These are phyloP conservation scores for Stichopus chloronotus DNA, from an alignment of 35 echinoderm and acorn worm species.

Conservation along the genomic window DNA sequence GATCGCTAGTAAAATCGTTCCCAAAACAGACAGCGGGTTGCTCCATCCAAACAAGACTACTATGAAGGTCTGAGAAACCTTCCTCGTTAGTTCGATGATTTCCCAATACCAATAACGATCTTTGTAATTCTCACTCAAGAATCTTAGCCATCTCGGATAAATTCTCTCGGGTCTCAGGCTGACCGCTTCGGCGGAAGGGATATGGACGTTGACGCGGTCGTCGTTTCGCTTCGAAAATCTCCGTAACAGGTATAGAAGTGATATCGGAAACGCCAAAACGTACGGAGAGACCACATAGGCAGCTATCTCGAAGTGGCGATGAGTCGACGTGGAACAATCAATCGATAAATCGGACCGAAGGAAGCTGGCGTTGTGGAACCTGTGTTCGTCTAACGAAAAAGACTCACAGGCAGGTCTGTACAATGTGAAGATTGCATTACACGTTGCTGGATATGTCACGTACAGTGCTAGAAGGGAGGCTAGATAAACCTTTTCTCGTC, in stretches of 20 bases:
- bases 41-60: conserved; percentile 37
- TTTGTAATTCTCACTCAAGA: conserved; percentile 68
- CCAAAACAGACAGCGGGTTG: conserved; percentile 12
- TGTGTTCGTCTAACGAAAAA: conserved; percentile 15
- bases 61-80: conserved; percentile 49
- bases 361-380: not conserved
- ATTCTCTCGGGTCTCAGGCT: not conserved
- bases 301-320: conserved; percentile 13
- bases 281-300: conserved; percentile 30
- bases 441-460: conserved; percentile 55
- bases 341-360: conserved; percentile 48
- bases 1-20: conserved; percentile 20
- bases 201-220: not conserved
- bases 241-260: conserved; percentile 25
- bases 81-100: conserved; percentile 60
- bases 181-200: not conserved
- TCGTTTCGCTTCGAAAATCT: not conserved
- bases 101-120: conserved; percentile 67
- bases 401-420: conserved; percentile 33
- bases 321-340: conserved; percentile 15
- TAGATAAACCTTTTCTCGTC: not conserved
- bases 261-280: conserved; percentile 48
- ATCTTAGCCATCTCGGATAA: conserved; percentile 24
- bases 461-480: conserved; percentile 30
- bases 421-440: conserved; percentile 55